A percentile compares a stretch with the other conserved stretches of the same genome.
phyloP scores from a whole-genome alignment of 2,888 invertebrate species.

The Eupithecia insigniata region DNA sequence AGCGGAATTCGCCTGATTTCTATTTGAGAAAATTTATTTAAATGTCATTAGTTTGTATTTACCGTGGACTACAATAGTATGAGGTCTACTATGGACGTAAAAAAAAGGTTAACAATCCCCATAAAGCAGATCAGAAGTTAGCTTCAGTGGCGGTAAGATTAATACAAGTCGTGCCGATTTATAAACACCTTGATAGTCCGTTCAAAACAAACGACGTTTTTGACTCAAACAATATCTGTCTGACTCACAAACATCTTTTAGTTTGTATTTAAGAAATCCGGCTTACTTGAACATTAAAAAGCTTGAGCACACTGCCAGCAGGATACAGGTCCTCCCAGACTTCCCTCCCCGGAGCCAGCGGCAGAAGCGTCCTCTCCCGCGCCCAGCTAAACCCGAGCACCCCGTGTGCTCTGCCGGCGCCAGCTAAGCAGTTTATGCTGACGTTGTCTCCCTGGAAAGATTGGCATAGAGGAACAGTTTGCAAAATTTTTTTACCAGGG shows the following conservation, averaged over 20 bases:
- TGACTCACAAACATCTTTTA: too few relatives aligned
- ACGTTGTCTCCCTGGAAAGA: conserved; percentile 86
- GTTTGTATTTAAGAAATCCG: neutral
- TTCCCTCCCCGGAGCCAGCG: conserved; percentile 89
- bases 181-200: too few relatives aligned
- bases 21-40: conserved; percentile 53
- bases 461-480: neutral
- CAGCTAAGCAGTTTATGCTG: conserved; percentile 88
- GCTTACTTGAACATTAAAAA: conserved; percentile 89
- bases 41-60: too few relatives aligned
- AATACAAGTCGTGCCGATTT: too few relatives aligned
- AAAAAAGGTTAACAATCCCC: too few relatives aligned
- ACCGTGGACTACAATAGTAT: too few relatives aligned
- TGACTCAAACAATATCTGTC: too few relatives aligned
- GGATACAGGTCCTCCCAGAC: conserved; percentile 94
- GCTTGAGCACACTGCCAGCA: conserved; percentile 91
- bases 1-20: conserved; percentile 91
- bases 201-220: too few relatives aligned
- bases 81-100: too few relatives aligned
- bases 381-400: conserved; percentile 93
- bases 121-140: too few relatives aligned
- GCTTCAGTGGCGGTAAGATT: too few relatives aligned
- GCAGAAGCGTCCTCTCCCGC: conserved; percentile 89
- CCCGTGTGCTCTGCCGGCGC: conserved; percentile 85
- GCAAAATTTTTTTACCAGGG: neutral